Evolutionary conservation across 1,140 invertebrate genomes (phyloP).

Genomic region (Lepidostoma basale): DNA sequence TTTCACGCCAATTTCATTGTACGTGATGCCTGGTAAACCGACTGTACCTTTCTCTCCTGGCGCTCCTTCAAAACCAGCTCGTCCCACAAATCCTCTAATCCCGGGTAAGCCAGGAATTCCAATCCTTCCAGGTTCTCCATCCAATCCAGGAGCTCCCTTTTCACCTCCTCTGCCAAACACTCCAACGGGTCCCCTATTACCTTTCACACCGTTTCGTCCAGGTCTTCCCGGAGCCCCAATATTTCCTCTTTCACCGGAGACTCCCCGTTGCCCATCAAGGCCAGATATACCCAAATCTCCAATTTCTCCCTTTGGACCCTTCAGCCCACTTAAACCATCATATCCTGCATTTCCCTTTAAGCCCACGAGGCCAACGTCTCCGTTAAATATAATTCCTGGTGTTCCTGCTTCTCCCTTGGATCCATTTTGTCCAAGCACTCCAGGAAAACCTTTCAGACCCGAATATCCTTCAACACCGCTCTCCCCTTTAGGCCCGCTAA

Average conservation of each 20-base stretch:
- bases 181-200: constrained; percentile 55
- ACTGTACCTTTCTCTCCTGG: constrained; percentile 66
- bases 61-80: constrained; percentile 55
- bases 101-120: constrained; percentile 59
- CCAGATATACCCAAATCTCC: constrained; percentile 61
- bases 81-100: constrained; percentile 53
- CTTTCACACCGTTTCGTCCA: constrained; percentile 56
- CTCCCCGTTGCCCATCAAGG: constrained; percentile 52
- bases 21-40: constrained; percentile 67
- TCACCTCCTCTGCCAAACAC: constrained; percentile 54
- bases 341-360: constrained; percentile 45
- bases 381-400: constrained; percentile 53
- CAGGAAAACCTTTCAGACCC: constrained; percentile 49
- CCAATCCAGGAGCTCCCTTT: constrained; percentile 65
- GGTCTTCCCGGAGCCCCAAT: constrained; percentile 53
- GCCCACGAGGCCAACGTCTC: constrained; percentile 47
- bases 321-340: constrained; percentile 59
- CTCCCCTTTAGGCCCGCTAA: constrained; percentile 71
- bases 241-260: constrained; percentile 53
- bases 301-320: constrained; percentile 62
- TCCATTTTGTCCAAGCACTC: constrained; percentile 50
- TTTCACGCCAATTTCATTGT: constrained; percentile 61
- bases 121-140: constrained; percentile 66
- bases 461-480: constrained; percentile 56
- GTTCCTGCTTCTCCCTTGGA: constrained; percentile 46